Base-by-base conservation (phyloP, 1,140 invertebrate species). In the Monochamus saltuarius region DNA sequence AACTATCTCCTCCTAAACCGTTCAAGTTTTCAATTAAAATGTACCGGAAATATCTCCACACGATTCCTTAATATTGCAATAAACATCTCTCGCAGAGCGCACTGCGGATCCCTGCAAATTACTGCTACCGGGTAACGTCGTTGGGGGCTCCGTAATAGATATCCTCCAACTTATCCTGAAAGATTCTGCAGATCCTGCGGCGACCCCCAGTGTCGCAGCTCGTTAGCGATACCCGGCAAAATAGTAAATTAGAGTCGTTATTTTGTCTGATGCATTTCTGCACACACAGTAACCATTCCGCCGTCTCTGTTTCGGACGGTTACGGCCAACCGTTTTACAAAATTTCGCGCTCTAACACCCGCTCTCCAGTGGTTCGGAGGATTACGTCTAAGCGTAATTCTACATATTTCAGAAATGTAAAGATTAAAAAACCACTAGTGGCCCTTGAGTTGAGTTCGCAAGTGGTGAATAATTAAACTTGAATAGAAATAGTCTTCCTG, bases 181-280 rank as follows among this genome's bases (percentile, higher is more conserved):
- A 52, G 51, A 56, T 61, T 53, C 37, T 16, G 54, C 34, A 57
- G 46, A 62, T 63, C 61, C 53, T 56, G 62, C 53, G 53, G 62
- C 52, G 40, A 53, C 49, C 39, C 40, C 39, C 42, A 36, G 51
- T 61, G 62, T 64, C 62, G 58, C 49, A 60, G 53, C 58, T 64
- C 62, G 62, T 64, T 64, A 64, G 53, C 58, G 57, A 61, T 64
- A 61, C 54, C 42, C 50, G 43, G 35, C 61, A 59, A 59, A 54
- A 50, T 47, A 43, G 51, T 61, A 64, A 64, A 64, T 64, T 64
- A 52, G 62, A 60, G 56, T 60, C 62, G 62, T 60, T 64, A 64
- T 61, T 53, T 51, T 38, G 61, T 47, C 47, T 45, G 49, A 34
- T 51, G 37, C 56, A 53, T 58, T 53, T 35, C 56, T 50, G 50